A percentile compares a stretch with the other conserved stretches of the same genome.
These are phyloP conservation scores for Eulithis testata DNA, from an alignment of 2,888 invertebrate species.

Conservation along the genomic window DNA sequence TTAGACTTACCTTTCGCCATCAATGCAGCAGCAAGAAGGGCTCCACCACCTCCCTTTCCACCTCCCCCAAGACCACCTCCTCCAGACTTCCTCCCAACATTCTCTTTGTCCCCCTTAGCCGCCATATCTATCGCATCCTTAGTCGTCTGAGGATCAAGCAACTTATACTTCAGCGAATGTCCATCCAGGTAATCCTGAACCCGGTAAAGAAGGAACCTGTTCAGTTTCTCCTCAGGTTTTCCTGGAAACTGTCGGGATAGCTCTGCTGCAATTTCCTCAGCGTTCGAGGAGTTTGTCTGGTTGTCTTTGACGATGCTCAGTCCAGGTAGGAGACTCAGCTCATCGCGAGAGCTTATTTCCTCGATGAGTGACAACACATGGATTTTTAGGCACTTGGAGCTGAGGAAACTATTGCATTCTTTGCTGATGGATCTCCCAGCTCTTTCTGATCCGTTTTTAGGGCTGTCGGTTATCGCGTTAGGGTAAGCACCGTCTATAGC, in stretches of 20 bases:
- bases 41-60: constrained; percentile 50
- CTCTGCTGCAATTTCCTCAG: constrained; percentile 87
- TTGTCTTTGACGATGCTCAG: constrained; percentile 90
- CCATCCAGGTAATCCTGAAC: constrained; percentile 89
- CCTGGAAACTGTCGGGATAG: constrained; percentile 91
- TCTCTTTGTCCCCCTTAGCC: constrained; percentile 67
- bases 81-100: constrained; percentile 74
- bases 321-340: constrained; percentile 89
- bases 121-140: constrained; percentile 83
- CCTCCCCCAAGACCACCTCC: constrained; percentile 69
- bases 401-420: constrained; percentile 75
- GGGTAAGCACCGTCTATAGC: constrained; percentile 64
- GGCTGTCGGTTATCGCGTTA: constrained; percentile 52
- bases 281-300: constrained; percentile 71
- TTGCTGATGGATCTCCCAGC: constrained; percentile 70
- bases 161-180: constrained; percentile 89
- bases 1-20: constrained; percentile 85
- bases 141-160: constrained; percentile 86
- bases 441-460: constrained; percentile 52
- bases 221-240: constrained; percentile 90
- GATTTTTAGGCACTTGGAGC: constrained; percentile 90
- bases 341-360: constrained; percentile 88
- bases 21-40: constrained; percentile 83
- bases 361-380: constrained; percentile 91
- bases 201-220: constrained; percentile 88